Base-by-base conservation (phyloP, 2,113 vertebrate genomes). In the Siniperca knerii region DNA sequence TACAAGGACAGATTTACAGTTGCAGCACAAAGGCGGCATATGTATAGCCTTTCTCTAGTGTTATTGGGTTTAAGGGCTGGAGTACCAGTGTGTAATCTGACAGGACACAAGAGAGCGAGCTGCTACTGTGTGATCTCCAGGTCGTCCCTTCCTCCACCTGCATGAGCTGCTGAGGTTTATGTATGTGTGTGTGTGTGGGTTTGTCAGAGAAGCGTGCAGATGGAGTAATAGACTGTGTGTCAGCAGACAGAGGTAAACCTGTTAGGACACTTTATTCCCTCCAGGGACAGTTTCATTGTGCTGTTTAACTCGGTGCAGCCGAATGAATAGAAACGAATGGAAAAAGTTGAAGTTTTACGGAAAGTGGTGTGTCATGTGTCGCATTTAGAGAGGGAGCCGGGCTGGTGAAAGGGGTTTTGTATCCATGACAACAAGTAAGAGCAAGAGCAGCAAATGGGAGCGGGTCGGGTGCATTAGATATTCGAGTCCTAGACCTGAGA, bases 381-480 rank as follows among this genome's bases (percentile, higher is more conserved):
- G 70, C 87, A 77, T 83, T 86, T 42, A 52, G 70, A 89, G 70
- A 81, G 55, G 40, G 35, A 86, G 77, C 61, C 20, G 42, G 74
- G 77, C 78, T 70, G 77, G 62, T n/a, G 55, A 79, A 69, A 80
- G 66, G 69, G 91, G 67, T 68, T 88, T 87, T 84, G 92, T 93
- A 92, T 90, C 94, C 92, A 93, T 94, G 92, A 92, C 91, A 92
- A 93, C 92, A 80, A 84, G 91, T 62, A 35, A 80, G 84, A 90
- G 71, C 16, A 8, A 88, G 87, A 78, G 86, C 86, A 77, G 91
- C 79, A 35, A 88, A 90, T 84, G 68, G 79, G 81, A 86, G 75
- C 9, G 4, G 74, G 86, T 50, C 23, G 21, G 84, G 61, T 15
- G 64, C 74, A 20, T 81, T 76, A 74, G 84, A 78, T 77, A 81